Evolutionary conservation across 2,888 invertebrate genomes (phyloP).

Genomic region (Eulithis testata): DNA sequence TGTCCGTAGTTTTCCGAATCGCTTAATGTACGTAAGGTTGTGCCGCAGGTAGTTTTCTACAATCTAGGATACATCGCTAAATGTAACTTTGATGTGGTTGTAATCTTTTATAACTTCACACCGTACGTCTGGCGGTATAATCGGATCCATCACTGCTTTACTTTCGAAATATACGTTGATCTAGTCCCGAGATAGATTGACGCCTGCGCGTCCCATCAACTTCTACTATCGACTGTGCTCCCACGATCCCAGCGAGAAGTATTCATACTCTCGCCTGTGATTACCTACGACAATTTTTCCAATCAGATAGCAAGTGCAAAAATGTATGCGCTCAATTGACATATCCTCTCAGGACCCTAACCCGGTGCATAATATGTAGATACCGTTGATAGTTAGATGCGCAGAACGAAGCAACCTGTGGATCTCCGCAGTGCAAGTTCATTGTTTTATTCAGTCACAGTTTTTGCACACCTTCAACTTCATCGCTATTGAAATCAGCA

Average conservation of each 20-base stretch:
- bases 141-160: constrained; percentile 25
- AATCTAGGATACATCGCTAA: constrained; percentile 12
- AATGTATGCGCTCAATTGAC: constrained; percentile 32
- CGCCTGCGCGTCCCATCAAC: constrained; percentile 42
- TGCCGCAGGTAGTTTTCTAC: constrained; percentile 25
- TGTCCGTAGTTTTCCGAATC: constrained; percentile 1
- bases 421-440: constrained; percentile 62
- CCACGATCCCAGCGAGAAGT: constrained; percentile 9
- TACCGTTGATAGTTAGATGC: constrained; percentile 3
- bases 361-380: not conserved
- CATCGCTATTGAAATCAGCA: constrained; percentile 55
- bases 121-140: constrained; percentile 25
- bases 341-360: constrained; percentile 30
- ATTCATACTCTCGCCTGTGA: constrained; percentile 21
- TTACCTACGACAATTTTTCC: constrained; percentile 23
- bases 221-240: constrained; percentile 45
- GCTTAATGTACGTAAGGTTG: constrained; percentile 20
- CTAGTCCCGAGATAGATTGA: constrained; percentile 19
- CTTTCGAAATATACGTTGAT: constrained; percentile 8
- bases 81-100: constrained; percentile 18
- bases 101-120: constrained; percentile 33
- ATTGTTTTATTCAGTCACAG: constrained; percentile 59
- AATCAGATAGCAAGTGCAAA: constrained; percentile 32
- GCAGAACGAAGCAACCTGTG: constrained; percentile 52
- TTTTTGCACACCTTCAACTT: constrained; percentile 66